phyloP scores from a whole-genome alignment of 1,140 invertebrate species.

The Phenacoccus solenopsis region DNA sequence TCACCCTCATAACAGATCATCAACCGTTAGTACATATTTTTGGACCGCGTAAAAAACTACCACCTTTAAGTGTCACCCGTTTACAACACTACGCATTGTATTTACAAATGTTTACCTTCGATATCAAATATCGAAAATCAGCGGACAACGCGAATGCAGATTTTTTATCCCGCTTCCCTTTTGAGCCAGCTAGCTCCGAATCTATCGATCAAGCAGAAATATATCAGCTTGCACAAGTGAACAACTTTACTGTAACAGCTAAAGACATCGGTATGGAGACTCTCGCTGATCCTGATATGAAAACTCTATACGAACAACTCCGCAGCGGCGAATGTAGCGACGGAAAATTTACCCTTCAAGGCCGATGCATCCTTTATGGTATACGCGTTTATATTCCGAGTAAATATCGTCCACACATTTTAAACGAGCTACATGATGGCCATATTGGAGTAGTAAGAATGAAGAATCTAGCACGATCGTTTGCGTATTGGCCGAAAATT shows the following conservation, averaged over 20 bases:
- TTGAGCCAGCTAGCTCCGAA: not conserved
- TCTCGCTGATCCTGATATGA: too few species aligned
- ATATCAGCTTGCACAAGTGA: not conserved
- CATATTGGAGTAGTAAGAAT: too few species aligned
- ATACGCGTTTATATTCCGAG: too few species aligned
- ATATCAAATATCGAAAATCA: constrained; percentile 29
- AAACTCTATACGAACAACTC: too few species aligned
- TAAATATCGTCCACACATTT: too few species aligned
- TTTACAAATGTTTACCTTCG: constrained; percentile 32
- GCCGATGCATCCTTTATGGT: too few species aligned
- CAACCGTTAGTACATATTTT: constrained; percentile 38
- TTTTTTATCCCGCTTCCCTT: constrained; percentile 28
- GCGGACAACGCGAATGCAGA: constrained; percentile 29
- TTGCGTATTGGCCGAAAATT: too few species aligned
- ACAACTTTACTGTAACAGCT: not conserved
- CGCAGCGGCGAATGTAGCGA: too few species aligned
- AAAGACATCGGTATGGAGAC: too few species aligned
- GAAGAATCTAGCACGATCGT: too few species aligned
- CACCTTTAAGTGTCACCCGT: constrained; percentile 27
- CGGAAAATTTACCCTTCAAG: not conserved
- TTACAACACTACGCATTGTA: constrained; percentile 32
- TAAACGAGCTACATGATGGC: too few species aligned
- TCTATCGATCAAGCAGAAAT: not conserved
- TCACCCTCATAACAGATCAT: constrained; percentile 37
- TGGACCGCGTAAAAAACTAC: constrained; percentile 28